Evolutionary conservation across 2,797 vertebrate genomes (phyloP), one percentile per base, ranked within the genome.

Genomic region (Esox masquinongy): DNA sequence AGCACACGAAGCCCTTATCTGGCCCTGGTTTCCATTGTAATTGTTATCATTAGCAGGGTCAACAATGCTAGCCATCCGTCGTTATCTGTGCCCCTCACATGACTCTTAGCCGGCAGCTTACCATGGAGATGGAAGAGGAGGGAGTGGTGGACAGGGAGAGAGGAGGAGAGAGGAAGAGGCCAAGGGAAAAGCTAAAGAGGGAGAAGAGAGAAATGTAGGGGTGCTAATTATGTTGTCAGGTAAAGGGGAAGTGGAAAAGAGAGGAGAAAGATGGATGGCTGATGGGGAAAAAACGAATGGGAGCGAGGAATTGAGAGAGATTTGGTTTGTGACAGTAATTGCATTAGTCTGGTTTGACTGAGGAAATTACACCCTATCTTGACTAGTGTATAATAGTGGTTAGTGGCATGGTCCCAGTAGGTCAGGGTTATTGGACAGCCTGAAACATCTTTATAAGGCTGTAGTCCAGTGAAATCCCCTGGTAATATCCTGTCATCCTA

Each of bases 11-110:
- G n/a, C 22, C 19, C 22, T 47, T 68, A 39, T 39, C 67, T 69
- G 34, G 16, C 34, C 36, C 68, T 69, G 68, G 22, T 43, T 69
- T 47, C 14, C 39, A 19, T 19, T 39, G 39, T 69, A 69, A 69
- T 69, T 69, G 68, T 39, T 34, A 69, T 69, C 39, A 47, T 69
- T 36, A 69, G 12, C 68, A 47, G 68, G 39, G 68, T 69, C 4
- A 34, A 69, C 68, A 24, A 47, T 36, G 34, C 68, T 5, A 47
- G 43, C 43, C 43, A 47, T 47, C 43, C 68, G 19, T 39, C 34
- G 24, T 69, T 47, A 68, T 61, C 56, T 24, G 56, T 14, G n/a
- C 56, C 67, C 4, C 68, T 47, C n/a, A 6, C 31, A 14, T 47
- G 39, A 69, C 14, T 47, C 22, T 39, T 36, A 47, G 43, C 15